These are phyloP conservation scores for Anthopleura sola DNA, from an alignment of 64 coral and sea anemone species.

Conservation along the genomic window DNA sequence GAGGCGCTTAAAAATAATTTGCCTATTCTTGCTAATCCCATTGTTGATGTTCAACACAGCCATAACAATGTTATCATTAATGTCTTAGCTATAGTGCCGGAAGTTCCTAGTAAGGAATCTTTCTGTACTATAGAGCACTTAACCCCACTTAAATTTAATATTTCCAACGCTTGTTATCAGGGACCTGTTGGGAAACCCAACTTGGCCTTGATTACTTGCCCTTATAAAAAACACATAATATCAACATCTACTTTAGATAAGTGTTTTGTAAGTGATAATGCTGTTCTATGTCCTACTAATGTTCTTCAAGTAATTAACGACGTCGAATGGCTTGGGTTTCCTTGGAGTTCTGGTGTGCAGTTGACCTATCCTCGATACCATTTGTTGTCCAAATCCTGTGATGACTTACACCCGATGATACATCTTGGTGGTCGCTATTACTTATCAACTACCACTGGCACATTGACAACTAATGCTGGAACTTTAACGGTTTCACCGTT, in stretches of 20 bases:
- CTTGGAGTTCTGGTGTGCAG: neutral
- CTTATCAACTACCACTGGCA: neutral
- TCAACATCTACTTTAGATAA: neutral
- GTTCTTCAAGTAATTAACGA: too few relatives aligned
- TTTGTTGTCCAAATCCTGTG: neutral
- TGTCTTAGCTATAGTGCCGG: slow-evolving; percentile 22
- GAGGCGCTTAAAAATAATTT: slow-evolving; percentile 6
- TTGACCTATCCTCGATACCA: neutral
- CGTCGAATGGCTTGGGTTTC: too few relatives aligned
- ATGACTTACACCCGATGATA: neutral
- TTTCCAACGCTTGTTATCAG: slow-evolving; percentile 18
- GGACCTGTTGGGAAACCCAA: neutral
- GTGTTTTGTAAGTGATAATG: too few relatives aligned
- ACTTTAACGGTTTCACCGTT: too few relatives aligned
- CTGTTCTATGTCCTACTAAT: too few relatives aligned
- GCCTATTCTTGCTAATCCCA: slow-evolving; percentile 6
- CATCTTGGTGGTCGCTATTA: neutral
- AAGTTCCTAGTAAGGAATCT: slow-evolving; percentile 4
- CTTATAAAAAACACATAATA: slow-evolving; percentile 17
- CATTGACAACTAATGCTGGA: too few relatives aligned
- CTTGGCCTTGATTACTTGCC: neutral
- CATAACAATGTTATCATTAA: neutral
- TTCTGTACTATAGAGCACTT: slow-evolving; percentile 28
- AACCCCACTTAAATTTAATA: slow-evolving; percentile 24
- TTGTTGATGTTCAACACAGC: neutral